phyloP scores from a whole-genome alignment of 2,888 invertebrate genomes.

The Colostygia pectinataria region DNA sequence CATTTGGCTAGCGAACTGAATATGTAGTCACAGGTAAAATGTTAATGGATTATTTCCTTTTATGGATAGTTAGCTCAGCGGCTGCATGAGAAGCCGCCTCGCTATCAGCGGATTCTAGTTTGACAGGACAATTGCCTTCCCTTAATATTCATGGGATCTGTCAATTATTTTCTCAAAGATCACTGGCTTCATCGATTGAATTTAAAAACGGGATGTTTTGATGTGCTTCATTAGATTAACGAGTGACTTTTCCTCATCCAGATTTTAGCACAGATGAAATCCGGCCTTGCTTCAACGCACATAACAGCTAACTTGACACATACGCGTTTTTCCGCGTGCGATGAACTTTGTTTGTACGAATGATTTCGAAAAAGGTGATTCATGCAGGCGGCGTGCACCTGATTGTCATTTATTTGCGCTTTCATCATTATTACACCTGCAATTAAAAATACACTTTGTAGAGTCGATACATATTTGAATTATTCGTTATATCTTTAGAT shows the following conservation, averaged over 20 bases:
- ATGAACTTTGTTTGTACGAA: too few relatives aligned
- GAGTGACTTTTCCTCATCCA: slow-evolving; percentile 15
- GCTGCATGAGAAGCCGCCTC: slow-evolving; percentile 51
- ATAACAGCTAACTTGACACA: too few relatives aligned
- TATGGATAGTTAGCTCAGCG: slow-evolving; percentile 47
- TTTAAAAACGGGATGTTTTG: slow-evolving; percentile 38
- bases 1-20: slow-evolving; percentile 49
- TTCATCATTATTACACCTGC: too few relatives aligned
- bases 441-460: too few relatives aligned
- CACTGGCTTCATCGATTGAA: slow-evolving; percentile 36
- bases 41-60: slow-evolving; percentile 72
- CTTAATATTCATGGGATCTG: slow-evolving; percentile 58
- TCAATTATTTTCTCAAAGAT: slow-evolving; percentile 51
- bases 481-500: too few relatives aligned
- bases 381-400: too few relatives aligned
- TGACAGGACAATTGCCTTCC: slow-evolving; percentile 60
- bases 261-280: slow-evolving; percentile 1
- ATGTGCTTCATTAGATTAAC: slow-evolving; percentile 37
- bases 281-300: too few relatives aligned
- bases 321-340: too few relatives aligned
- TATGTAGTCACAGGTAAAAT: slow-evolving; percentile 62
- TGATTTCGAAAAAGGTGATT: too few relatives aligned
- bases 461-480: too few relatives aligned
- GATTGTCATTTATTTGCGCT: too few relatives aligned
- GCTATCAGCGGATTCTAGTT: slow-evolving; percentile 47